These are phyloP conservation scores for Lytechinus pictus DNA, from an alignment of 35 echinoderm and acorn worm genomes.

Conservation along the genomic window DNA sequence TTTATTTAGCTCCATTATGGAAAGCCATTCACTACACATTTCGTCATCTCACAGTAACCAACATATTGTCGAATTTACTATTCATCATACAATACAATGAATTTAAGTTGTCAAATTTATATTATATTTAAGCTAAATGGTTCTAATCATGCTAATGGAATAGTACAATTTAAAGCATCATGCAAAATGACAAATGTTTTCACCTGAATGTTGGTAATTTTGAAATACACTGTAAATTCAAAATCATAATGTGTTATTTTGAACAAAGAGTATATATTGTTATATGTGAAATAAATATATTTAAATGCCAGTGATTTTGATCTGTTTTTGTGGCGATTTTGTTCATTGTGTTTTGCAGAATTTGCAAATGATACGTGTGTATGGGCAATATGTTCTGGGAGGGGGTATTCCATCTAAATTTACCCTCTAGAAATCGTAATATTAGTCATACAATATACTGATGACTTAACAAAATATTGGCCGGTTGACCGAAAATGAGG, in stretches of 20 bases:
- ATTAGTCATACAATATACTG: background rate
- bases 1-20: no score
- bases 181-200: background rate
- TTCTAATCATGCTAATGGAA: no score
- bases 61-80: no score
- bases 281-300: slow-evolving; percentile 12
- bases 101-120: no score
- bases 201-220: background rate
- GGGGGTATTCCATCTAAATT: background rate
- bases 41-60: no score
- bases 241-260: background rate
- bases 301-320: background rate
- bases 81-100: no score
- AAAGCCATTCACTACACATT: no score
- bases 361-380: no score
- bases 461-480: background rate
- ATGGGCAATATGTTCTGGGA: no score
- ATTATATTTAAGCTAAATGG: no score
- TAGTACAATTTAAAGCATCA: background rate
- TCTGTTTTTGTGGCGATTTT: background rate
- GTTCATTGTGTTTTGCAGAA: background rate
- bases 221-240: background rate
- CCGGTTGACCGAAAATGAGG: background rate
- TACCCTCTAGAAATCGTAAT: background rate
- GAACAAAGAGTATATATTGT: background rate